Base-by-base conservation (phyloP, 2,888 invertebrate genomes). In the Fragum whitleyi region DNA sequence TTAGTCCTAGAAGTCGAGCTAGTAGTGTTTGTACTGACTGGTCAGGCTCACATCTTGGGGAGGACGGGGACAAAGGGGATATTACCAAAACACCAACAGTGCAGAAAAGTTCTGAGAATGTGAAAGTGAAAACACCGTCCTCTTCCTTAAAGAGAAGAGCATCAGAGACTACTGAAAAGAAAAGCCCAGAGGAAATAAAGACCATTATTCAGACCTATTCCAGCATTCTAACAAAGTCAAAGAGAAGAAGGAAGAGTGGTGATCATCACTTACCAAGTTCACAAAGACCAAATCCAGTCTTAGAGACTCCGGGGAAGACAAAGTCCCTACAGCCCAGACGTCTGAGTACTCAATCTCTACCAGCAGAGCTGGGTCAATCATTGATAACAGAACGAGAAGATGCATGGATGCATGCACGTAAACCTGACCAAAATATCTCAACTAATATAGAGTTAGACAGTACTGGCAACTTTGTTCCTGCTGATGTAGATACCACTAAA, bases 171-270 rank as follows among this genome's bases (percentile, higher is more conserved):
- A 14, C n/a, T 42, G 32, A n/a, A 19, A 28, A 14, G 14, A 83
- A 80, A 55, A 83, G 83, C 39, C 83, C 83, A 14, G 53, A 79
- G 7, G 79, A 83, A 72, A 69, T 80, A 19, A 70, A 83, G 47
- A 47, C 65, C 16, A 80, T 83, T 19, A 42, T 83, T 19, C 65
- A 77, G n/a, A 80, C 75, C 1, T 83, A 83, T 39, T 77, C 83
- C 2, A 53, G 72, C 71, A 83, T 83, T 16, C 53, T 81, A 19
- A 39, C 69, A 29, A 81, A 78, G 36, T 75, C 71, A 29, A 65
- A 75, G 26, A 67, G 55, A 21, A 68, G 59, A 28, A 39, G 53
- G 9, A 78, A 73, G 61, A 51, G 68, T 61, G 65, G 42, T 9
- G 65, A 65, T 5, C 47, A n/a, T n/a, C 47, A 47, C n/a, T 14